A percentile compares a stretch with the other conserved stretches of the same genome.
These are phyloP conservation scores for Mastigias papua DNA, from an alignment of 30 jellyfish, hydroid and myxozoan genomes.

Conservation along the genomic window DNA sequence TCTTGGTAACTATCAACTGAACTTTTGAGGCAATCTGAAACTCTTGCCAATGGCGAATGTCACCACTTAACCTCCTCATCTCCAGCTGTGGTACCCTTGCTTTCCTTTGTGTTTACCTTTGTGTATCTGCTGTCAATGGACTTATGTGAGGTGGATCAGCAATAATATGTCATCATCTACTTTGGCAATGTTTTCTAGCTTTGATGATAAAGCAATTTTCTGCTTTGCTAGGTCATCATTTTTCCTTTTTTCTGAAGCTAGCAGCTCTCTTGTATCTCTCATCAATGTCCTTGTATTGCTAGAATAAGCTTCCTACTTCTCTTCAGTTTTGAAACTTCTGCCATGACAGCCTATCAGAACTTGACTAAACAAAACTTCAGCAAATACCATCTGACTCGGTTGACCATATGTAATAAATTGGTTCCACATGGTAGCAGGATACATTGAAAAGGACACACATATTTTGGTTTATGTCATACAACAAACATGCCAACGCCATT, in stretches of 20 bases:
- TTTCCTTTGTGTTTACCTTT: background rate
- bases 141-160: background rate
- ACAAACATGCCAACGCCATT: background rate
- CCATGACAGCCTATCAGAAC: background rate
- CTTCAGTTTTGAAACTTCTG: background rate
- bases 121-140: background rate
- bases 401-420: background rate
- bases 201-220: slow-evolving; percentile 2
- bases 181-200: background rate
- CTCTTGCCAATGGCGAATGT: slow-evolving; percentile 38
- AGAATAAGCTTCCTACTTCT: background rate
- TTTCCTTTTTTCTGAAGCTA: background rate
- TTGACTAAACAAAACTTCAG: background rate
- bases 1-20: slow-evolving; percentile 8
- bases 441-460: background rate
- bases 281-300: background rate
- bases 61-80: slow-evolving; percentile 29
- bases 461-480: background rate
- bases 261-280: background rate
- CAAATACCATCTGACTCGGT: background rate
- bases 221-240: background rate
- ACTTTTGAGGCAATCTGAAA: slow-evolving; percentile 43
- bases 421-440: background rate
- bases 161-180: background rate
- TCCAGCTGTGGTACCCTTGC: slow-evolving; percentile 43